Conservation (phyloP, 1,140 invertebrate genomes). For the Anastrepha obliqua region DNA sequence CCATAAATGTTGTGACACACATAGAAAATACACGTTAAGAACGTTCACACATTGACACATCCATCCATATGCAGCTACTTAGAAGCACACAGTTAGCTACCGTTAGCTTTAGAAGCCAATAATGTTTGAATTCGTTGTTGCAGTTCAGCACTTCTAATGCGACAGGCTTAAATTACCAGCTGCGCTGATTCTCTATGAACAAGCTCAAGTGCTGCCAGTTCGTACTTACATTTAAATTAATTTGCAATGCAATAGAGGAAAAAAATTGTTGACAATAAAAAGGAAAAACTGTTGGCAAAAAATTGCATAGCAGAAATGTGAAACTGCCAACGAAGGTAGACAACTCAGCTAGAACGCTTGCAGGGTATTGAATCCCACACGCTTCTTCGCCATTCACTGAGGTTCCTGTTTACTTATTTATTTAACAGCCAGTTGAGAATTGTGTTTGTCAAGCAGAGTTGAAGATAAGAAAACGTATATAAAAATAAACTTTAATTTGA, state of each 20-base stretch:
- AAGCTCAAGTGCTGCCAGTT: background rate
- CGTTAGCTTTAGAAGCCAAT: slow-evolving; percentile 25
- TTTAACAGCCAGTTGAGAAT: background rate
- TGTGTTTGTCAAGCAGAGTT: background rate
- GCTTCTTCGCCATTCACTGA: background rate
- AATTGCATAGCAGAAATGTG: slow-evolving; percentile 23
- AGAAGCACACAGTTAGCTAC: background rate
- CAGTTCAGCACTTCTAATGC: background rate
- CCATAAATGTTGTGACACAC: slow-evolving; percentile 37
- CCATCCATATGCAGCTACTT: background rate
- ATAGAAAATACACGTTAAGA: background rate
- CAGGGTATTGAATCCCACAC: background rate
- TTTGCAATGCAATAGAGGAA: background rate
- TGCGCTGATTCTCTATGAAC: slow-evolving; percentile 23
- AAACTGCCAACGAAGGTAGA: background rate
- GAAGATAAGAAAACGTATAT: background rate
- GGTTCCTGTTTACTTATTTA: background rate
- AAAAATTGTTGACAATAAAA: slow-evolving; percentile 5
- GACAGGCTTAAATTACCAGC: slow-evolving; percentile 21
- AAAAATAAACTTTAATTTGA: slow-evolving; percentile 19
- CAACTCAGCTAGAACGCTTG: slow-evolving; percentile 3
- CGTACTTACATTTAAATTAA: background rate
- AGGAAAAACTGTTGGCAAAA: background rate
- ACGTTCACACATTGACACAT: background rate
- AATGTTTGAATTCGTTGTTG: background rate